A percentile compares a stretch with the other conserved stretches of the same genome.
These are phyloP conservation scores for Anticlea derivata DNA, from an alignment of 2,888 invertebrate genomes.

Conservation along the genomic window DNA sequence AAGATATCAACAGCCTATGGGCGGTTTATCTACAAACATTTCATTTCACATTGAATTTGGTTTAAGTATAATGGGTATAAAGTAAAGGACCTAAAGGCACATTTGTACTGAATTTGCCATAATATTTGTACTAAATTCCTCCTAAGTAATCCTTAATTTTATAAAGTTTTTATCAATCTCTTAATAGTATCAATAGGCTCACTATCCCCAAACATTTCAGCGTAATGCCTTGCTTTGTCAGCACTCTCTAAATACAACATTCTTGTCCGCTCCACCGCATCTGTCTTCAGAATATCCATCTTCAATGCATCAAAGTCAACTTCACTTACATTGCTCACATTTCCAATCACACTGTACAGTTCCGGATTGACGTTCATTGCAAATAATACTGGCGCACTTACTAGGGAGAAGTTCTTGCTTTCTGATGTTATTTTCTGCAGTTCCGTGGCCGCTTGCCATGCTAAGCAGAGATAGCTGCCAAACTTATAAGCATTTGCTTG, in stretches of 20 bases:
- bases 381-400: conserved; percentile 93
- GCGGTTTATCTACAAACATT: too few species aligned
- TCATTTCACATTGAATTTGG: too few species aligned
- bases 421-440: conserved; percentile 75
- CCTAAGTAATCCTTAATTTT: conserved; percentile 30
- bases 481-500: conserved; percentile 90
- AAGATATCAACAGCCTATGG: too few species aligned
- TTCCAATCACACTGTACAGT: conserved; percentile 82
- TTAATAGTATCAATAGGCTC: conserved; percentile 67
- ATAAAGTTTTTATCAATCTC: conserved; percentile 64
- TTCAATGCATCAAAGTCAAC: conserved; percentile 84
- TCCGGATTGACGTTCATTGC: conserved; percentile 89
- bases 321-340: conserved; percentile 82
- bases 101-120: too few species aligned
- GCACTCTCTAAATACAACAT: conserved; percentile 61
- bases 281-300: conserved; percentile 63
- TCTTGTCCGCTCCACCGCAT: conserved; percentile 65
- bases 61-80: too few species aligned
- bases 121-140: too few species aligned
- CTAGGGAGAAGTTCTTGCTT: conserved; percentile 86
- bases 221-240: conserved; percentile 58
- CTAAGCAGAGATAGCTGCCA: conserved; percentile 91
- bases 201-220: conserved; percentile 65
- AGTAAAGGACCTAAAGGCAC: too few species aligned
- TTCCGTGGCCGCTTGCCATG: conserved; percentile 88